Evolutionary conservation across 2,797 vertebrate genomes (phyloP).

Genomic region (Aldrovandia affinis): DNA sequence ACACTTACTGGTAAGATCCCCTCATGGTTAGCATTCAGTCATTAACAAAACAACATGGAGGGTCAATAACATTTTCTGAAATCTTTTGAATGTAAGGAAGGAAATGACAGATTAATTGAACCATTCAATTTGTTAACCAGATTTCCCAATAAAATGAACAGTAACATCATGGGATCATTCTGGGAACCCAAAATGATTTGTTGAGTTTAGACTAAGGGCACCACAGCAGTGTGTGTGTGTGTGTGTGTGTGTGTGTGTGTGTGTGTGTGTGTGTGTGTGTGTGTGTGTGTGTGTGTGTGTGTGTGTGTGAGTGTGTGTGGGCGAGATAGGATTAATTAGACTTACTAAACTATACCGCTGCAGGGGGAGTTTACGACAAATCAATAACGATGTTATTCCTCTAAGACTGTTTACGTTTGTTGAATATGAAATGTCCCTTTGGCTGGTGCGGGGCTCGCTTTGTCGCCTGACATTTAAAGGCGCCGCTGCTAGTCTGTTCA

Average conservation of each 20-base stretch:
- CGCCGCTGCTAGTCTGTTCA: background rate
- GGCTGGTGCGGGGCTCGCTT: background rate
- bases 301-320: background rate
- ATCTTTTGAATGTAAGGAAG: too few species aligned
- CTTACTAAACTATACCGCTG: background rate
- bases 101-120: too few species aligned
- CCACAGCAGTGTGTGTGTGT: background rate
- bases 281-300: background rate
- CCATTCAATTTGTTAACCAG: too few species aligned
- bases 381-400: background rate
- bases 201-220: background rate
- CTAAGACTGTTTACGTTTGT: background rate
- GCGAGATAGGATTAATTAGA: background rate
- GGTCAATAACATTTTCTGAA: background rate
- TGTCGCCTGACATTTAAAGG: background rate
- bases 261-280: background rate
- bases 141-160: too few species aligned
- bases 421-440: background rate
- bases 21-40: background rate
- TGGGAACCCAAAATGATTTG: too few species aligned
- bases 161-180: background rate
- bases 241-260: background rate
- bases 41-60: background rate
- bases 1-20: too few species aligned
- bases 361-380: background rate